phyloP scores from a whole-genome alignment of 2,888 invertebrate species.

The Drosophila setosimentum region DNA sequence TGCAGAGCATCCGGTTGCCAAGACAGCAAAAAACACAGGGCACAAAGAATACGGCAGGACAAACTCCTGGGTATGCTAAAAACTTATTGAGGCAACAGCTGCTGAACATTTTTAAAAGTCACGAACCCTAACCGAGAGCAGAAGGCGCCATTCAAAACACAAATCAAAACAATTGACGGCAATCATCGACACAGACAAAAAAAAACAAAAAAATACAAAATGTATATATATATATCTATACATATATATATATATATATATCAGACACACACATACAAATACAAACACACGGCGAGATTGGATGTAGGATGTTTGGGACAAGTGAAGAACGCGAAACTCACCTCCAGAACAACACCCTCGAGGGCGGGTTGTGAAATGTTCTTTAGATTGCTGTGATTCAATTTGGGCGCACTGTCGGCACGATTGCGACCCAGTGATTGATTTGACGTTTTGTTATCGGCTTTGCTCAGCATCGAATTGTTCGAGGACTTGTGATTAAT shows the following conservation, averaged over 20 bases:
- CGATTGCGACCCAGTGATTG: constrained; percentile 87
- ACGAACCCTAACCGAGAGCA: constrained; percentile 29
- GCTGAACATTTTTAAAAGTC: constrained; percentile 49
- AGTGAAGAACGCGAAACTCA: constrained; percentile 74
- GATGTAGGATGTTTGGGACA: constrained; percentile 4
- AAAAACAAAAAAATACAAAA: constrained; percentile 3
- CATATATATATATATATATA: neutral
- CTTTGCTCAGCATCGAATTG: constrained; percentile 85
- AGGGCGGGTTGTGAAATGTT: constrained; percentile 88
- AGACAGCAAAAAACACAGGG: constrained; percentile 47
- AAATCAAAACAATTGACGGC: constrained; percentile 82
- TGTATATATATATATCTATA: neutral
- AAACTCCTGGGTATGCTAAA: constrained; percentile 64
- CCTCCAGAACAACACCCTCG: constrained; percentile 87
- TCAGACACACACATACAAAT: neutral
- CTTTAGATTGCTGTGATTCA: constrained; percentile 86
- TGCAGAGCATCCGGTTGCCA: constrained; percentile 70
- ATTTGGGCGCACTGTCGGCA: constrained; percentile 88
- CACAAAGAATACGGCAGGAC: constrained; percentile 32
- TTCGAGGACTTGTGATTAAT: constrained; percentile 87
- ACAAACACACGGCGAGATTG: constrained; percentile 9
- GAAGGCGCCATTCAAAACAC: constrained; percentile 20
- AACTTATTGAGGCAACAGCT: constrained; percentile 74
- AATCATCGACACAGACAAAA: constrained; percentile 63
- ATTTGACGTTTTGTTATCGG: constrained; percentile 87